These are phyloP conservation scores for Oryctes rhinoceros DNA, from an alignment of 1,140 invertebrate genomes.

Conservation along the genomic window DNA sequence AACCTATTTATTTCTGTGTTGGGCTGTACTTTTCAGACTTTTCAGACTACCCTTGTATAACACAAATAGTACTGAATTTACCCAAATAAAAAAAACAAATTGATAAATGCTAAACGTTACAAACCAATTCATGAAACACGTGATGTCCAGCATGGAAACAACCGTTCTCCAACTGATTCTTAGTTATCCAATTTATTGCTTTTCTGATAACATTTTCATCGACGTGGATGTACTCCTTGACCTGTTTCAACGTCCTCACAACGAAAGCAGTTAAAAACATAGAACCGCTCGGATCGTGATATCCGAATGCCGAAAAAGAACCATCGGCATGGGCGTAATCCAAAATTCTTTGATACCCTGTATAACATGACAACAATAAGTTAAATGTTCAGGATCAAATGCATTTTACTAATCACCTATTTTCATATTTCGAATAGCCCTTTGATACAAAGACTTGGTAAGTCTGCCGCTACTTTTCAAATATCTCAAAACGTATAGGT, in stretches of 20 bases:
- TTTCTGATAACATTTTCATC: slow-evolving; percentile 72
- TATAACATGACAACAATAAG: background rate
- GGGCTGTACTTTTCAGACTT: no score
- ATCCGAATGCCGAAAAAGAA: slow-evolving; percentile 81
- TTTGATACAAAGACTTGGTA: slow-evolving; percentile 63
- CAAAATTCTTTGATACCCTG: slow-evolving; percentile 74
- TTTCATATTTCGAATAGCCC: slow-evolving; percentile 73
- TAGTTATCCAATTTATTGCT: slow-evolving; percentile 74
- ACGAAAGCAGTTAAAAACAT: slow-evolving; percentile 85
- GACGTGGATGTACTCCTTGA: slow-evolving; percentile 71
- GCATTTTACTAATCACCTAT: slow-evolving; percentile 56
- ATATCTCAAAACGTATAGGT: slow-evolving; percentile 76
- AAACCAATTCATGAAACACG: slow-evolving; percentile 70
- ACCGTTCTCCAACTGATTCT: slow-evolving; percentile 75
- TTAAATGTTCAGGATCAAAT: background rate
- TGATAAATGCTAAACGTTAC: no score
- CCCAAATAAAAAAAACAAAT: no score
- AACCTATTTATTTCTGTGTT: no score
- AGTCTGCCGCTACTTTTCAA: slow-evolving; percentile 64
- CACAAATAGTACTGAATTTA: no score
- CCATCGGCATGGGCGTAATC: slow-evolving; percentile 76
- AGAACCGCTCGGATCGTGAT: slow-evolving; percentile 64
- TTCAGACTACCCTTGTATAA: no score
- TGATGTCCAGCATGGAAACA: slow-evolving; percentile 76
- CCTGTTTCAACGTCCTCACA: slow-evolving; percentile 75